These are phyloP conservation scores for Champsocephalus gunnari DNA, from an alignment of 2,797 vertebrate species.

Conservation along the genomic window DNA sequence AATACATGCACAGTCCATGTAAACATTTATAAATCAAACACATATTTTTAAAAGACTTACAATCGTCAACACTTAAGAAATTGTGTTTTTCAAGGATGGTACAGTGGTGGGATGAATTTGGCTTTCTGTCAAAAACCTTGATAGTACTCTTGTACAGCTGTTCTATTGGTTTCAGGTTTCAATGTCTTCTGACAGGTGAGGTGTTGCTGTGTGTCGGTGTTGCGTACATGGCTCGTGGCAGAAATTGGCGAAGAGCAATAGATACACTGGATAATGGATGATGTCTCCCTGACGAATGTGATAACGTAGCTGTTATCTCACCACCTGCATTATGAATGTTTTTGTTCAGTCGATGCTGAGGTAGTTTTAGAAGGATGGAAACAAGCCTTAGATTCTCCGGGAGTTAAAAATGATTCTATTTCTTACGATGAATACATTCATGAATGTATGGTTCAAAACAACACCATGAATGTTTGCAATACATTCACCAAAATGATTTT, in stretches of 20 bases:
- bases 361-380: slow-evolving; percentile 15
- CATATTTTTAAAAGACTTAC: too few relatives aligned
- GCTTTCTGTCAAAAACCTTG: too few relatives aligned
- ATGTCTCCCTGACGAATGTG: slow-evolving; percentile 42
- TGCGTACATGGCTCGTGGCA: slow-evolving; percentile 24
- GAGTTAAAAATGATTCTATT: neutral
- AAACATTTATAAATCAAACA: too few relatives aligned
- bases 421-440: neutral
- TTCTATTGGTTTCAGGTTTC: too few relatives aligned
- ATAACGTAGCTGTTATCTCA: slow-evolving; percentile 46
- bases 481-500: neutral
- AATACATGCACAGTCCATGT: too few relatives aligned
- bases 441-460: neutral
- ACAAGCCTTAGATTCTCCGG: slow-evolving; percentile 28
- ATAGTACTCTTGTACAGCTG: too few relatives aligned
- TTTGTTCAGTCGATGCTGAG: slow-evolving; percentile 26
- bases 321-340: slow-evolving; percentile 60
- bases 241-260: slow-evolving; percentile 23
- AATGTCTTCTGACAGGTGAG: slow-evolving; percentile 6
- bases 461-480: neutral
- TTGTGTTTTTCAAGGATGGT: too few relatives aligned
- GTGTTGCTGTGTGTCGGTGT: slow-evolving; percentile 29
- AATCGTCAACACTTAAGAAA: too few relatives aligned
- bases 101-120: too few relatives aligned
- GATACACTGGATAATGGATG: slow-evolving; percentile 24